Evolutionary conservation across 92 coral and sea anemone genomes (phyloP).

Genomic region (Phenganax marumi): DNA sequence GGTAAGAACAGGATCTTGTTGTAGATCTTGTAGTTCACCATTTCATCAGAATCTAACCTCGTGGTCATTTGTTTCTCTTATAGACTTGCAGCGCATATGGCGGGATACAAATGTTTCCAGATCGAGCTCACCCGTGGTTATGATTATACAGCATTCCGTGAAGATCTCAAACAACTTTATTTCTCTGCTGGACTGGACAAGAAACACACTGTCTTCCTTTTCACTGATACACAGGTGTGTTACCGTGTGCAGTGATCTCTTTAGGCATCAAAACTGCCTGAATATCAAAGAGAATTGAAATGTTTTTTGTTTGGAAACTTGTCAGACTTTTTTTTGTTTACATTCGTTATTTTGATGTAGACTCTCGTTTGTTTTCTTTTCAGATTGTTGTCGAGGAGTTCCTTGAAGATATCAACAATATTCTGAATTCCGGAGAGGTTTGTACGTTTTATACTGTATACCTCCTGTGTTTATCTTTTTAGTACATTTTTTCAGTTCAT

Average conservation of each 20-base stretch:
- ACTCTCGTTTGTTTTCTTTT: neutral
- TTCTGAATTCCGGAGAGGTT: conserved; percentile 98
- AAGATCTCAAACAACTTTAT: conserved; percentile 86
- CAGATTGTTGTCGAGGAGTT: conserved; percentile 98
- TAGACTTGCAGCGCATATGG: conserved; percentile 82
- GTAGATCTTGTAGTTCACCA: too few relatives aligned
- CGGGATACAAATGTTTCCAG: conserved; percentile 91
- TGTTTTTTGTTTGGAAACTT: too few relatives aligned
- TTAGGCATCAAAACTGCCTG: neutral
- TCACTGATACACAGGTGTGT: conserved; percentile 92
- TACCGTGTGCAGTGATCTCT: neutral
- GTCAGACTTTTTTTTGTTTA: too few relatives aligned
- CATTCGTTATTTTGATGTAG: neutral
- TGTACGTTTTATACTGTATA: neutral
- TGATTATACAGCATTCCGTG: conserved; percentile 88
- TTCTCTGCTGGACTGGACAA: conserved; percentile 87
- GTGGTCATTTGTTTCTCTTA: neutral
- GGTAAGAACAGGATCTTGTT: conserved; percentile 45
- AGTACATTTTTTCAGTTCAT: neutral
- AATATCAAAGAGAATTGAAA: neutral
- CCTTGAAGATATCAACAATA: conserved; percentile 94
- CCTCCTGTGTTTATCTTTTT: neutral
- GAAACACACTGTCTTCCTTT: conserved; percentile 88
- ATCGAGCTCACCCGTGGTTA: conserved; percentile 98
- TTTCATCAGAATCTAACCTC: neutral